A percentile compares a stretch with the other conserved stretches of the same genome.
Conservation (phyloP, 2,888 invertebrate species). For the Scaptodrosophila latifasciaeformis region DNA sequence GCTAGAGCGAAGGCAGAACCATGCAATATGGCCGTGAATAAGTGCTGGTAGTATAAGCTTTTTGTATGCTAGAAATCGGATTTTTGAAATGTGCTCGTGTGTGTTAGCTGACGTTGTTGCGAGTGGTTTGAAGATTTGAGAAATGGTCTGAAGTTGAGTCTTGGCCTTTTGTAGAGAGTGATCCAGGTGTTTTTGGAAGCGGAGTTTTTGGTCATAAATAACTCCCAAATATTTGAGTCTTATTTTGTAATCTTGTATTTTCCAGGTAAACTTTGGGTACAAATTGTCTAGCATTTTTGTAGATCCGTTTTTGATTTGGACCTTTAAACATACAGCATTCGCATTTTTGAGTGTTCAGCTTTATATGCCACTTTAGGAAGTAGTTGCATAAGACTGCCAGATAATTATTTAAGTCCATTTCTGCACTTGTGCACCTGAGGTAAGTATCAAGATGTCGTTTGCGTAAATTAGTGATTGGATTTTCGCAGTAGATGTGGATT, state of each 20-base stretch:
- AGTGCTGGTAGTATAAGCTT: neutral
- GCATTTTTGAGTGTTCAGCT: neutral
- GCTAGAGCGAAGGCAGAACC: neutral
- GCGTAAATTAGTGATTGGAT: constrained; percentile 13
- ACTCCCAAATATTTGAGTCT: neutral
- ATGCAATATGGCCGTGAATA: neutral
- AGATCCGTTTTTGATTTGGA: neutral
- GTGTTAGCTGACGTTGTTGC: neutral
- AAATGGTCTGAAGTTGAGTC: neutral
- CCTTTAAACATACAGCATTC: constrained; percentile 10
- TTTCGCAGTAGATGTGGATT: too few relatives aligned
- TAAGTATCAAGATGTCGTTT: constrained; percentile 8
- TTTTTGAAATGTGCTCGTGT: neutral
- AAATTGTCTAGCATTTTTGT: neutral
- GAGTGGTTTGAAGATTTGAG: neutral
- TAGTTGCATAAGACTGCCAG: neutral
- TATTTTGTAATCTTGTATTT: neutral
- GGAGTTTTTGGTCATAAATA: neutral
- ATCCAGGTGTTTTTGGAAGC: neutral
- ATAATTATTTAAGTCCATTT: constrained; percentile 9
- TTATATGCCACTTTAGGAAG: constrained; percentile 10
- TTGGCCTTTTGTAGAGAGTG: neutral
- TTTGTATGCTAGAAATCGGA: neutral
- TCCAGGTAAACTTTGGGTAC: neutral
- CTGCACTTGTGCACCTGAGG: constrained; percentile 8